Conservation (phyloP, 2,113 vertebrate species). For the Recurvirostra avosetta region DNA sequence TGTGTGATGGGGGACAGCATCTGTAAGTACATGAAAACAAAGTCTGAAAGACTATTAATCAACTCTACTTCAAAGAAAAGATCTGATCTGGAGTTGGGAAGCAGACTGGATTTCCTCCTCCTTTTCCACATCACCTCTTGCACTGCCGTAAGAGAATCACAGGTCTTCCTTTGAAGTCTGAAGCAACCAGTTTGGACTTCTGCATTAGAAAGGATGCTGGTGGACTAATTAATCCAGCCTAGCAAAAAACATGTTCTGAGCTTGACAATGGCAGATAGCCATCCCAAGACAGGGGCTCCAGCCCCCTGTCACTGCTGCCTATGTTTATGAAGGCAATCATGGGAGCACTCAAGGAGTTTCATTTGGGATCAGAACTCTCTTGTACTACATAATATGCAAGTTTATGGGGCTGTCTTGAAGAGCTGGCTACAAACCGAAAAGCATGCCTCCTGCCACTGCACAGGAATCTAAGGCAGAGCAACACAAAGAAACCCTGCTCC, state of each 20-base stretch:
- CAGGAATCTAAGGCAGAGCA: neutral
- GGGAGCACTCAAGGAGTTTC: neutral
- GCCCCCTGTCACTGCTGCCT: neutral
- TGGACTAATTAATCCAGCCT: neutral
- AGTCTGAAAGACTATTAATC: neutral
- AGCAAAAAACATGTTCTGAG: neutral
- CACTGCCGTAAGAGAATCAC: neutral
- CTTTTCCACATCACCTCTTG: neutral
- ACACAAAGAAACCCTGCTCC: neutral
- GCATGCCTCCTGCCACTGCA: neutral
- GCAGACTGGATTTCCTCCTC: neutral
- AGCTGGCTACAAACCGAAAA: neutral
- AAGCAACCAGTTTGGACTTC: neutral
- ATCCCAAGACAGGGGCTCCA: accelerated
- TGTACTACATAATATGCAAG: neutral
- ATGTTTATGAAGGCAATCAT: neutral
- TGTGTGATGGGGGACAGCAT: neutral
- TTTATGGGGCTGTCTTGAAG: neutral
- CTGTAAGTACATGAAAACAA: neutral
- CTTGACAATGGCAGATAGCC: neutral
- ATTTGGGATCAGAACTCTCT: neutral
- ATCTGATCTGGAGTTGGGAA: neutral
- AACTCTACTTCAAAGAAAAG: neutral
- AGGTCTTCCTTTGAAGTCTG: neutral
- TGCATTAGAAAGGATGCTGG: neutral